phyloP scores from a whole-genome alignment of 2,113 vertebrate genomes.

The Corythornis cristatus region DNA sequence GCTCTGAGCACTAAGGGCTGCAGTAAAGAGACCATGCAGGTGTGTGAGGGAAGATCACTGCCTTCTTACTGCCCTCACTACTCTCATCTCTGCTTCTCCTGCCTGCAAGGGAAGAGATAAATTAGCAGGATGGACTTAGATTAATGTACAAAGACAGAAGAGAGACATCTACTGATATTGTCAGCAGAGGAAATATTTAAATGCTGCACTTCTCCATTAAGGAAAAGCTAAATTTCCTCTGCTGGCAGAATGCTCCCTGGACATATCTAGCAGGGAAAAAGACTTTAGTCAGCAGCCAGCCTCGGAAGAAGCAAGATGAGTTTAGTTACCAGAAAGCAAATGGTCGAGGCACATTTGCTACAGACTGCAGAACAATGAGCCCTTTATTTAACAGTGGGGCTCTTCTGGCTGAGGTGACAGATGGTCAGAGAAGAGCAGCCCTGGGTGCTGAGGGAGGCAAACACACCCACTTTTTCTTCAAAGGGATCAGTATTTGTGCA shows the following conservation, averaged over 20 bases:
- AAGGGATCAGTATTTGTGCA: neutral
- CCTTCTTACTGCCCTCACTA: neutral
- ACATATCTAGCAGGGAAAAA: neutral
- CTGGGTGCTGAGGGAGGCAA: constrained; percentile 1
- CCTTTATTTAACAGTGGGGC: neutral
- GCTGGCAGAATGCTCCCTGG: constrained; percentile 28
- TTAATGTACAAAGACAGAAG: constrained; percentile 17
- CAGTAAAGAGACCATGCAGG: neutral
- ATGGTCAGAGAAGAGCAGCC: constrained; percentile 6
- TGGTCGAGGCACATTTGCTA: neutral
- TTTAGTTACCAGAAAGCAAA: constrained; percentile 23
- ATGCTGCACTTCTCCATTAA: constrained; percentile 1
- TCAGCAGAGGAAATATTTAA: constrained; percentile 38
- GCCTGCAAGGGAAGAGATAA: neutral
- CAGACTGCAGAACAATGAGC: neutral
- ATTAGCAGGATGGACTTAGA: constrained; percentile 24
- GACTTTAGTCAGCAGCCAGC: constrained; percentile 34
- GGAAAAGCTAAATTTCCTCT: constrained; percentile 19
- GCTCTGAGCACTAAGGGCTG: neutral
- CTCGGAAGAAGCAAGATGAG: neutral
- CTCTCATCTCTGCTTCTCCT: constrained; percentile 2
- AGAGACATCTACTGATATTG: constrained; percentile 14
- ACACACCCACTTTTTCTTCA: neutral
- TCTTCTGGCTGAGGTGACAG: neutral
- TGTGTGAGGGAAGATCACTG: neutral